Base-by-base conservation (phyloP, 2,797 vertebrate genomes). In the Chelon auratus region DNA sequence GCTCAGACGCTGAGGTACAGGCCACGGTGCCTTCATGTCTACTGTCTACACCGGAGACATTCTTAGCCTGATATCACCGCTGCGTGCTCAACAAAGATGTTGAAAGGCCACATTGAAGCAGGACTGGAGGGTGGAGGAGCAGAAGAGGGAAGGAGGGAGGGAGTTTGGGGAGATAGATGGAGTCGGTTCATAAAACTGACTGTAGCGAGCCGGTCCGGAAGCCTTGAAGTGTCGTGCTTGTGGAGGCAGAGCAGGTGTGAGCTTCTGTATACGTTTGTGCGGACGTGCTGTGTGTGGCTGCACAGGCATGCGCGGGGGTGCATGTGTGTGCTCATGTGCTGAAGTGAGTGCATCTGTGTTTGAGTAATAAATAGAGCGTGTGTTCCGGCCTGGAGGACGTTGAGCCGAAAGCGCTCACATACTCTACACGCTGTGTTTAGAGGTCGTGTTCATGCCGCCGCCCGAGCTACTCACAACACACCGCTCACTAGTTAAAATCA, bases 11-110 rank as follows among this genome's bases (percentile, higher is more conserved):
- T 69, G 85, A 83, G 80, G 72, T 85, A 26, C 80, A 90, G 81
- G 64, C 83, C 81, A 68, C 70, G 88, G 92, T 92, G 90, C 92
- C 92, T 93, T 81, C 60, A 55, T 89, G 90, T 93, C 90, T 93
- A 66, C 86, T 66, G 85, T 88, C 91, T 89, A 78, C 80, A 82
- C 62, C 58, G 68, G 80, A 90, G 85, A 84, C 93, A 92, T 92
- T 92, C 91, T 91, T 91, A 81, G 79, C 71, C 89, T 84, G 81
- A 87, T 93, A 91, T 85, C 85, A 67, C 78, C 57, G 84, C 76
- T 10, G 62, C 73, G 59, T 43, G 48, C 86, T 82, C 75, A 87
- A 91, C 88, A 92, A 92, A 90, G 88, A 91, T 70, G 88, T 89
- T 93, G 91, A 93, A 93, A 93, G 91, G 69, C 77, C 85, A 83